Base-by-base conservation (phyloP, 2,797 vertebrate species). In the Erethizon dorsatum region DNA sequence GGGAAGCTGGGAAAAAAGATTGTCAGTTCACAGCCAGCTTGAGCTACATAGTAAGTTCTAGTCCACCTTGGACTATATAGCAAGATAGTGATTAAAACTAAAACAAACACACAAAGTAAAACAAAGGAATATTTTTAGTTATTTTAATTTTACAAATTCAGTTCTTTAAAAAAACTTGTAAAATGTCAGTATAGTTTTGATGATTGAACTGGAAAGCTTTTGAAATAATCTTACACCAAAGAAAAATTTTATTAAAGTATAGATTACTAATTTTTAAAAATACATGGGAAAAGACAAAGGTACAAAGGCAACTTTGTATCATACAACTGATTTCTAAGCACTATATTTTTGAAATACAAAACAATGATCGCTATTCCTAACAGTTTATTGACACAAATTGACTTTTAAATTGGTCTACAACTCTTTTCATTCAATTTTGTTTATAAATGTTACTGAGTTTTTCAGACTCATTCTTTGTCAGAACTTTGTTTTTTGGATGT, bases 161-260 rank as follows among this genome's bases (percentile, higher is more conserved):
- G 26, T 78, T 95, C 85, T 94, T 95, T 57, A 92, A 91, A 96
- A 89, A 91, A 82, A 92, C 28, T 73, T 86, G 56, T 82, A 95
- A 96, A 93, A 33, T 71, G 57, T 73, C 89, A 94, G 17, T 79
- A 8, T 79, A 67, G 92, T 50, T 61, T 26, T 90, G 67, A 95
- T 95, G 61, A 96, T 20, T 88, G 63, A 91, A 89, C 67, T 95
- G 47, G 86, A 97, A n/a, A 93, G 45, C 31, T 87, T 90, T 2
- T 91, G 77, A 88, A 97, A 97, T 96, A 96, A 94, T 91, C 11
- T 97, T 97, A 97, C 63, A 97, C 52, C 83, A 97, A 94, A 87
- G 57, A 97, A 97, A 96, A 91, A 87, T 50, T 95, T 98, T 98
- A 97, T 98, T 98, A 71, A 85, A 96, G 91, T 88, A 85, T 17